Evolutionary conservation across 2,113 vertebrate genomes (phyloP), one percentile per base, ranked within the genome.

Genomic region (Dromas ardeola): DNA sequence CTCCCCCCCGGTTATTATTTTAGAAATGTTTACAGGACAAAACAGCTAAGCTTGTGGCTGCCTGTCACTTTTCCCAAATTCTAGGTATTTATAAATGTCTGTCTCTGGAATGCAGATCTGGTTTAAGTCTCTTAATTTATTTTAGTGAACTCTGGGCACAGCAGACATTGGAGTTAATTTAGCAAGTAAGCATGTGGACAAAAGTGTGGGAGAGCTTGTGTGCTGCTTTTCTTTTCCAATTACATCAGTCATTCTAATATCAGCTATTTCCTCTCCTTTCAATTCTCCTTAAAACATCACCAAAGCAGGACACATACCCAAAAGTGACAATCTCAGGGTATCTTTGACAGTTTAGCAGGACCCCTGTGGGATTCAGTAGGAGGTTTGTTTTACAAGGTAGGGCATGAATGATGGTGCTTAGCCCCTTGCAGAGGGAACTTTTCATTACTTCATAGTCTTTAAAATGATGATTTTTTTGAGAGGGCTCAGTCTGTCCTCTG

Each of bases 201-300:
- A 94, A 95, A 93, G 70, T 77, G 65, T 81, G 79, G 81, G 59
- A 90, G 85, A 83, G 55, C 50, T 81, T n/a, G n/a, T 49, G 47
- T 91, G 70, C 42, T 93, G 81, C 70, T 95, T 92, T 90, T 70
- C 55, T 61, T 84, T 83, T 71, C 32, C 30, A 43, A 3, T 78
- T 84, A 65, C 19, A 61, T 90, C 70, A 49, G 27, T 40, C 1
- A 0, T 7, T 76, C 78, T 88, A 76, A 42, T 81, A 86, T 32
- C 67, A 94, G 42, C 89, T 86, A 23, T 74, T 86, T 30, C 23
- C 21, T 74, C 27, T 89, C 50, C 45, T 93, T 88, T 82, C 55
- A 53, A 58, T 17, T 77, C 47, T 77, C 23, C 42, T 88, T 77
- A 86, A 94, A 92, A 81, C 50, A 86, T 66, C 53, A 55, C 42